Evolutionary conservation across 1,140 invertebrate genomes (phyloP).

Genomic region (Calosoma granatense): DNA sequence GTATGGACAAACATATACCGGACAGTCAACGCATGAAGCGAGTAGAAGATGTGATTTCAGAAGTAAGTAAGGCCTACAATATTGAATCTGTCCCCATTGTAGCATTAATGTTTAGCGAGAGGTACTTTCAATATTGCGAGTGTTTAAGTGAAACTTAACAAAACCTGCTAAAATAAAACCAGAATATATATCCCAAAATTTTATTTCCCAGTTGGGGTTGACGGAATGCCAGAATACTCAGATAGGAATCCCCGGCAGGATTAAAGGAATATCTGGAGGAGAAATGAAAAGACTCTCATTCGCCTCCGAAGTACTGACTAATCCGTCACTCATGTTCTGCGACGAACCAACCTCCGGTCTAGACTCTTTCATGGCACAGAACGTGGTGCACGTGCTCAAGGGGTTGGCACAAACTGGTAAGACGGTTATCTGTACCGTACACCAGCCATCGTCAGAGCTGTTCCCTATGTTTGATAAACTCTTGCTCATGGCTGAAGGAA

Average conservation of each 20-base stretch:
- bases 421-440: conserved; percentile 89
- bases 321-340: conserved; percentile 92
- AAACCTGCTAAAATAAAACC: no score
- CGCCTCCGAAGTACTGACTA: conserved; percentile 89
- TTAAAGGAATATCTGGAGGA: conserved; percentile 91
- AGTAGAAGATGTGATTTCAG: conserved; percentile 83
- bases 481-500: conserved; percentile 83
- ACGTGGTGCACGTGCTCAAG: conserved; percentile 78
- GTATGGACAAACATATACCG: conserved; percentile 79
- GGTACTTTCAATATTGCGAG: no score
- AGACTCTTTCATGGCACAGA: conserved; percentile 79
- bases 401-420: conserved; percentile 71
- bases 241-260: conserved; percentile 73
- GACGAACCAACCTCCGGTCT: conserved; percentile 92
- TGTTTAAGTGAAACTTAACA: no score
- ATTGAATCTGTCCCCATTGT: no score
- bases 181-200: no score
- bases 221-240: conserved; percentile 78
- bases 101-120: no score
- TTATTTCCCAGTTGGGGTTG: conserved; percentile 56
- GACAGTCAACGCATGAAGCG: conserved; percentile 64
- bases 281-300: conserved; percentile 94
- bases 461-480: conserved; percentile 88
- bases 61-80: conserved; percentile 62
- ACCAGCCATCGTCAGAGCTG: conserved; percentile 91